Evolutionary conservation across 2,888 invertebrate genomes (phyloP), one percentile per base, ranked within the genome.

Genomic region (Eupithecia insigniata): DNA sequence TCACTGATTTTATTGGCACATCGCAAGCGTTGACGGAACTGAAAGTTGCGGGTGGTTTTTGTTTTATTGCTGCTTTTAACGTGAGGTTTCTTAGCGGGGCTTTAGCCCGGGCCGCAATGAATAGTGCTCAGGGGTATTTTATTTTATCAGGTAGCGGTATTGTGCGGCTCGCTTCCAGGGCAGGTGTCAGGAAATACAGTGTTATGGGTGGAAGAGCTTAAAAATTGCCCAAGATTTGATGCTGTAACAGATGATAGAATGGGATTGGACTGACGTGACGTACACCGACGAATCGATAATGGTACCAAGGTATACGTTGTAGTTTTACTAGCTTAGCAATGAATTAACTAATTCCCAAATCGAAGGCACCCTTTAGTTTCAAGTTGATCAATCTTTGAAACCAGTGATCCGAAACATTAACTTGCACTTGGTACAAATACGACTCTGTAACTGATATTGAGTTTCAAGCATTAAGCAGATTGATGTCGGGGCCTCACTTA

Each of bases 401-500:
- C 28, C 60, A 32, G 61, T 32, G 32, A 32, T 32, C n/a, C 22
- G 12, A 60, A 30, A 30, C 61, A 62, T 64, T 64, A 64, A 34
- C 55, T 67, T 58, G 32, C 43, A 36, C 32, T 62, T 51, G 22
- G 16, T 39, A 65, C 65, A 73, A 70, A 73, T 70, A 34, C 66
- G 66, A 8, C 55, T 55, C 74, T 60, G 71, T 43, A 26, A n/a
- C 69, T 75, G 73, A 75, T 81, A 78, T 80, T 77, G 73, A 79
- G 79, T 76, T 80, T 75, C 79, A 82, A 39, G 84, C 90, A 91
- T 92, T 92, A 91, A 91, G 83, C 84, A 87, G 90, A 92, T 93
- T 92, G 91, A 91, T 88, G 89, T 84, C 81, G 83, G 81, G 78
- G 77, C 76, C 78, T 84, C 91, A 92, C 92, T 93, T 89, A 90